These are phyloP conservation scores for Microcebus jonahi DNA, from an alignment of 2,113 vertebrate species.

Conservation along the genomic window DNA sequence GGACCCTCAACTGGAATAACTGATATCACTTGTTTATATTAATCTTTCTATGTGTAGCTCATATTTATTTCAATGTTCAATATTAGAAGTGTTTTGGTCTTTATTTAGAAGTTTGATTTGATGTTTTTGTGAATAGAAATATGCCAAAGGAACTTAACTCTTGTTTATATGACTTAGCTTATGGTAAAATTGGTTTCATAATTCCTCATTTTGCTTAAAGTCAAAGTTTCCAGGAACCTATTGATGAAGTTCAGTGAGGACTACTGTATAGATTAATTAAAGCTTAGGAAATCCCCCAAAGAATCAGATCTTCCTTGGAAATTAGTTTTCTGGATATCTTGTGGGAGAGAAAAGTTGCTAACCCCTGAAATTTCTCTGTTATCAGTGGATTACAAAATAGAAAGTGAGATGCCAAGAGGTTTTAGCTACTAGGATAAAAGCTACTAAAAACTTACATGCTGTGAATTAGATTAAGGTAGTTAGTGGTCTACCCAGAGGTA, in stretches of 20 bases:
- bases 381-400: conserved; percentile 15
- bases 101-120: background rate
- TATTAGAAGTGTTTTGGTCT: background rate
- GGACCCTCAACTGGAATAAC: background rate
- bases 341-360: background rate
- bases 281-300: background rate
- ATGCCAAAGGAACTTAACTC: background rate
- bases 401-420: background rate
- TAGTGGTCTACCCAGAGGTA: background rate
- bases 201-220: no score
- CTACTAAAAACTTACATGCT: conserved; percentile 61
- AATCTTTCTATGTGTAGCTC: background rate
- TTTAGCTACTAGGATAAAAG: background rate
- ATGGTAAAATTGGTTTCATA: background rate
- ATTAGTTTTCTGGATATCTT: background rate
- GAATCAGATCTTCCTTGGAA: background rate
- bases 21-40: background rate
- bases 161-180: background rate
- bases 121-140: background rate
- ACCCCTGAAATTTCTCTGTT: background rate
- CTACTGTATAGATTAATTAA: background rate
- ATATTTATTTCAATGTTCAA: background rate
- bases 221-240: background rate
- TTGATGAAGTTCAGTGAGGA: background rate
- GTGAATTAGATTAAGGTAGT: conserved; percentile 59